A percentile compares a stretch with the other conserved stretches of the same genome.
These are phyloP conservation scores for Escarpia spicata DNA, from an alignment of 2,888 invertebrate species.

Conservation along the genomic window DNA sequence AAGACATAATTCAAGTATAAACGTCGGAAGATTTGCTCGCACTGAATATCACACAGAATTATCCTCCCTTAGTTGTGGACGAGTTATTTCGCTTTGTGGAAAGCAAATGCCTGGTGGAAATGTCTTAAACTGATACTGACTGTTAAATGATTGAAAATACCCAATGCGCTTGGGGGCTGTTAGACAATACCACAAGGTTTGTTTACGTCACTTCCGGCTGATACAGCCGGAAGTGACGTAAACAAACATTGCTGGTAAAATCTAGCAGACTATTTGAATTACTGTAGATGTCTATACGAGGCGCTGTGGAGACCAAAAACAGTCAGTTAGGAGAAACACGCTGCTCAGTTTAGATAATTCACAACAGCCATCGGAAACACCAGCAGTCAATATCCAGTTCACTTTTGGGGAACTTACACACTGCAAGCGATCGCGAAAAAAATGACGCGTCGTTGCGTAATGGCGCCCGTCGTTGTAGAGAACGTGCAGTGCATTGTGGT, in stretches of 20 bases:
- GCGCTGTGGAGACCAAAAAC: background rate
- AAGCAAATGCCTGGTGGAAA: background rate
- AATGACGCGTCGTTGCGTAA: background rate
- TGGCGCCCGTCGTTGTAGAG: background rate
- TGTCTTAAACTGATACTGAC: background rate
- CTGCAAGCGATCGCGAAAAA: background rate
- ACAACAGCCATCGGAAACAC: background rate
- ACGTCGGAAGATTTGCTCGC: background rate
- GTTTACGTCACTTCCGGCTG: background rate
- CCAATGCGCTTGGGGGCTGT: background rate
- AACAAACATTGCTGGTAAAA: too few species aligned
- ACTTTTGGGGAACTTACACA: background rate
- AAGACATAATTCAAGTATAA: background rate
- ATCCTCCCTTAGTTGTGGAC: background rate
- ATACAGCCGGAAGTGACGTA: background rate
- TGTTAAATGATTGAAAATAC: background rate
- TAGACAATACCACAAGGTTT: background rate
- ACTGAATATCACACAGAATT: background rate
- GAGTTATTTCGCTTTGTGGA: background rate
- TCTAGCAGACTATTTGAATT: background rate
- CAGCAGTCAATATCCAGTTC: background rate
- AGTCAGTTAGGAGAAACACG: background rate
- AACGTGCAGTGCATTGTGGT: background rate
- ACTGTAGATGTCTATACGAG: background rate
- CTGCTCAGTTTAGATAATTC: background rate